phyloP scores from a whole-genome alignment of 2,888 invertebrate genomes.

The Xestia ashworthii region DNA sequence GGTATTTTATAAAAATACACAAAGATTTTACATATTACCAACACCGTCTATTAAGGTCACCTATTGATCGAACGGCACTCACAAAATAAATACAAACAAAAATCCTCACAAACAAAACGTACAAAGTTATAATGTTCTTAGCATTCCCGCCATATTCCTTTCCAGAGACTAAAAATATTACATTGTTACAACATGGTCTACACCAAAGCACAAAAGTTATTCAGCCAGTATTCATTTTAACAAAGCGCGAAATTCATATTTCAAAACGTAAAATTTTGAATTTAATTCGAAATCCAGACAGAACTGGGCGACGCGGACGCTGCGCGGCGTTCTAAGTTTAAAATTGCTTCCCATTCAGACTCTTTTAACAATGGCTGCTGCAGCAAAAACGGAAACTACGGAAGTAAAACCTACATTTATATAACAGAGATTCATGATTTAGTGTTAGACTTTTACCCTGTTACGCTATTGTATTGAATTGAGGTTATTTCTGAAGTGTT shows the following conservation, averaged over 20 bases:
- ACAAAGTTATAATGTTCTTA: background rate
- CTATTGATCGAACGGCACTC: background rate
- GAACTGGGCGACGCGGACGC: slow-evolving; percentile 50
- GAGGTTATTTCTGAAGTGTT: slow-evolving; percentile 15
- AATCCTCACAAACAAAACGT: background rate
- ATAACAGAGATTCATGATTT: slow-evolving; percentile 39
- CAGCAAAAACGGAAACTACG: slow-evolving; percentile 55
- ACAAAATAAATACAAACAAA: background rate
- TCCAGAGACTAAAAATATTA: slow-evolving; percentile 33
- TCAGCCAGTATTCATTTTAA: slow-evolving; percentile 40
- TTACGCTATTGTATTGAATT: slow-evolving; percentile 27
- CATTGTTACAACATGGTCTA: slow-evolving; percentile 15
- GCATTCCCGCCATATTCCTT: slow-evolving; percentile 5
- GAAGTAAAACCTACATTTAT: slow-evolving; percentile 60
- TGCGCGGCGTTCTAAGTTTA: slow-evolving; percentile 70
- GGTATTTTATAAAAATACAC: background rate
- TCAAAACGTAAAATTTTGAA: slow-evolving; percentile 58
- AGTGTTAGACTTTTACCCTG: slow-evolving; percentile 32
- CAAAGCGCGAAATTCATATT: slow-evolving; percentile 52
- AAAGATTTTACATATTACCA: background rate
- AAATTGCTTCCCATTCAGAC: slow-evolving; percentile 79
- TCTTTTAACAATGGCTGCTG: slow-evolving; percentile 68
- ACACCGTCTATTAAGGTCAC: background rate
- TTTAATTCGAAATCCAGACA: slow-evolving; percentile 64
- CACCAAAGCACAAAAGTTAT: slow-evolving; percentile 37